Evolutionary conservation across 2,113 vertebrate species (phyloP).

Genomic region (Pelvicachromis taeniatus): DNA sequence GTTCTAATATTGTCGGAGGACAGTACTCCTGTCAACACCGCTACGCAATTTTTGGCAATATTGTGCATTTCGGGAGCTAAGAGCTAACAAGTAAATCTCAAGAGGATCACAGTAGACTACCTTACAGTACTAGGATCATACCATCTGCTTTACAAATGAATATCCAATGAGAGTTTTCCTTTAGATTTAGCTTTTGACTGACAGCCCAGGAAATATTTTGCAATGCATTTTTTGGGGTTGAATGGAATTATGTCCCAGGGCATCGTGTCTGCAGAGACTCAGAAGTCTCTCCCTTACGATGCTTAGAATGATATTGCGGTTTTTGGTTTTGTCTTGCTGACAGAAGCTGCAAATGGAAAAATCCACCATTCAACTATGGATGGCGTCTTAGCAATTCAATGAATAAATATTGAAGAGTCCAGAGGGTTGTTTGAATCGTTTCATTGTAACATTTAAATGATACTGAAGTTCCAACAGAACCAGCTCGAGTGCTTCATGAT

Average conservation of each 20-base stretch:
- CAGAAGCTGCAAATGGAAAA: background rate
- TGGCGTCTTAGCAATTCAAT: slow-evolving; percentile 1
- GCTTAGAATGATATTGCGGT: slow-evolving; percentile 37
- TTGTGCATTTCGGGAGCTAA: background rate
- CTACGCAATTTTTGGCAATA: background rate
- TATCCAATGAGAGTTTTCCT: slow-evolving; percentile 26
- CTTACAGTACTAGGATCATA: background rate
- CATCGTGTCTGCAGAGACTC: background rate
- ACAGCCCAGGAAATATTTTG: slow-evolving; percentile 46
- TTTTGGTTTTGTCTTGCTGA: slow-evolving; percentile 30
- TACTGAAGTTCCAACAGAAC: background rate
- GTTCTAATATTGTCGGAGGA: background rate
- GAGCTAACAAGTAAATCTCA: background rate
- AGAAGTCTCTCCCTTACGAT: background rate
- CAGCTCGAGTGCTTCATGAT: background rate
- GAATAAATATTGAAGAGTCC: background rate
- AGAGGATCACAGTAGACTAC: background rate
- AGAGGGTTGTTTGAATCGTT: background rate
- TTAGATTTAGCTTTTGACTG: slow-evolving; percentile 30
- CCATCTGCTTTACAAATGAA: slow-evolving; percentile 56
- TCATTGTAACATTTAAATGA: background rate
- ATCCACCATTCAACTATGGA: slow-evolving; percentile 29
- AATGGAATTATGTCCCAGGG: slow-evolving; percentile 26
- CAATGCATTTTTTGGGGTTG: slow-evolving; percentile 34
- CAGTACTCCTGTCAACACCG: background rate